phyloP scores from a whole-genome alignment of 2,888 invertebrate genomes.

The Altica lythri region DNA sequence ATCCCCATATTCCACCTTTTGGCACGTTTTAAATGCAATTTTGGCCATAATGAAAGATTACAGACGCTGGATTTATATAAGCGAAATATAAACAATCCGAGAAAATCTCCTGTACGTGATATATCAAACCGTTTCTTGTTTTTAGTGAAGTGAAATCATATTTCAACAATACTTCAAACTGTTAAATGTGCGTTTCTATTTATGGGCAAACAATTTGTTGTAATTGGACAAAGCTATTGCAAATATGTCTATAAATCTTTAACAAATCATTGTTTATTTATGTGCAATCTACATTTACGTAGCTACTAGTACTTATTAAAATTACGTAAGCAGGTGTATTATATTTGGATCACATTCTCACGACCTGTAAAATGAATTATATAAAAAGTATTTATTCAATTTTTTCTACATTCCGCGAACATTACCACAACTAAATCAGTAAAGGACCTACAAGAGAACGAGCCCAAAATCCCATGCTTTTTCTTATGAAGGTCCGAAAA shows the following conservation, averaged over 20 bases:
- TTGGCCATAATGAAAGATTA: constrained; percentile 30
- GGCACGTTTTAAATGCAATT: constrained; percentile 32
- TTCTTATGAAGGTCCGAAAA: no score
- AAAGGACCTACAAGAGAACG: no score
- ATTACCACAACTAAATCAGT: no score
- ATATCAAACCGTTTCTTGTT: constrained; percentile 13
- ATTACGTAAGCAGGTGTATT: no score
- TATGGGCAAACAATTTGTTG: constrained; percentile 14
- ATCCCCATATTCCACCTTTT: constrained; percentile 20
- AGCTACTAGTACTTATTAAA: no score
- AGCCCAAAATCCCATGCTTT: no score
- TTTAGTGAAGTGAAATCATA: constrained; percentile 10
- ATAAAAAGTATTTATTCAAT: no score
- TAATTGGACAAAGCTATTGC: constrained; percentile 5
- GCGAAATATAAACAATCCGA: constrained; percentile 13
- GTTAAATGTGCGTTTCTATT: constrained; percentile 1
- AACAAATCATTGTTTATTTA: not conserved
- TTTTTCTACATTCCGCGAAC: no score
- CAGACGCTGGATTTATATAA: constrained; percentile 14
- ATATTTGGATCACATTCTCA: no score
- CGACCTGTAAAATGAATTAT: no score
- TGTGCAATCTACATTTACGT: no score
- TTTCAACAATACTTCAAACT: constrained; percentile 6
- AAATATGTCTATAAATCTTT: not conserved
- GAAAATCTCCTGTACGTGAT: constrained; percentile 17